Evolutionary conservation across 1,140 invertebrate genomes (phyloP).

Genomic region (Drosophila virilis): DNA sequence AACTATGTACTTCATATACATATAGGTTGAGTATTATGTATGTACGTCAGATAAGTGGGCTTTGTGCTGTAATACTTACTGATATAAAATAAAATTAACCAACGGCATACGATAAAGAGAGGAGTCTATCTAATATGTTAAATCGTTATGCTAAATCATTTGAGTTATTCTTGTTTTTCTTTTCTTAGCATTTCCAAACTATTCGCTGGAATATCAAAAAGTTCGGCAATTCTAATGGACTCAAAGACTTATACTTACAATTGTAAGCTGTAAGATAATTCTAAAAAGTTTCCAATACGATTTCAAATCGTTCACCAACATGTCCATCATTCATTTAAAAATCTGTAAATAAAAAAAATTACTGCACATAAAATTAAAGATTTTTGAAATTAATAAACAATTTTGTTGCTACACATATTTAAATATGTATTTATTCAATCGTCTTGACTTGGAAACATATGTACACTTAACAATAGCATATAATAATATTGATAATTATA

Average conservation of each 20-base stretch:
- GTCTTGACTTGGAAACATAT: constrained; percentile 65
- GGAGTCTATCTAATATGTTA: too few species aligned
- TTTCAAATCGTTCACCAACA: too few species aligned
- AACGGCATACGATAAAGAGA: neutral
- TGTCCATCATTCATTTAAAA: too few species aligned
- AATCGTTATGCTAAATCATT: neutral
- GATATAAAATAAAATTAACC: neutral
- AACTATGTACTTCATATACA: neutral
- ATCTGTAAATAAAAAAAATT: neutral
- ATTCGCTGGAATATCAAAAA: neutral
- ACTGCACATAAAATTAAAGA: neutral
- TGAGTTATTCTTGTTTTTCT: neutral
- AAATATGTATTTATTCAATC: constrained; percentile 73
- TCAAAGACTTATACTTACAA: too few species aligned
- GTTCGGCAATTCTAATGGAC: constrained; percentile 2
- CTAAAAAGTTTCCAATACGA: too few species aligned
- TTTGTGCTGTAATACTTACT: neutral
- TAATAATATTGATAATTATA: constrained; percentile 49
- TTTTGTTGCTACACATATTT: constrained; percentile 59
- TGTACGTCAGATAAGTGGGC: neutral
- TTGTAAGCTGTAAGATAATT: too few species aligned
- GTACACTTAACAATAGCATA: constrained; percentile 68
- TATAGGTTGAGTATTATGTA: neutral
- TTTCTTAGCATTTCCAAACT: neutral
- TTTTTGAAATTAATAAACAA: neutral